A percentile compares a stretch with the other conserved stretches of the same genome.
phyloP scores from a whole-genome alignment of 1,140 invertebrate genomes.

The Drosophila tani region DNA sequence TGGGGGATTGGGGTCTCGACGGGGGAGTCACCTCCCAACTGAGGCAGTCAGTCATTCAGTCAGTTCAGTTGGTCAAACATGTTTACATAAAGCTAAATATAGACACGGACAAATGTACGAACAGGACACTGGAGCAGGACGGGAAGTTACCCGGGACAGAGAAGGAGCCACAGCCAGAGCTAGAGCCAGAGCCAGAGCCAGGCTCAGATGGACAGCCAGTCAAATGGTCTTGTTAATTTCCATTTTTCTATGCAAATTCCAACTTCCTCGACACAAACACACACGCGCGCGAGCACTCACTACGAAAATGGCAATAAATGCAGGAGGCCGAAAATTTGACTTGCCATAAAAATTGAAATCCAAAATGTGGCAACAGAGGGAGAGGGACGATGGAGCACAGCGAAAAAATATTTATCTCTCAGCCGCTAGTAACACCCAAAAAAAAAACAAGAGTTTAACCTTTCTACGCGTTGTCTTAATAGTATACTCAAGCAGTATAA shows the following conservation, averaged over 20 bases:
- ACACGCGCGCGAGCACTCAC: slow-evolving; percentile 5
- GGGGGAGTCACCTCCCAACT: slow-evolving; percentile 52
- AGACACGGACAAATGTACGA: slow-evolving; percentile 68
- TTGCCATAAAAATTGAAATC: slow-evolving; percentile 83
- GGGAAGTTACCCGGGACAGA: neutral
- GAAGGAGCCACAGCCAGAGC: slow-evolving; percentile 5
- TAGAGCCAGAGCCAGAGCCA: slow-evolving; percentile 1
- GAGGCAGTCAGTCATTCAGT: slow-evolving; percentile 80
- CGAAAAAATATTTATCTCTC: neutral
- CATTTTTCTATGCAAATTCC: slow-evolving; percentile 84
- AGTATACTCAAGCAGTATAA: no score
- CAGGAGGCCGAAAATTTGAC: slow-evolving; percentile 69
- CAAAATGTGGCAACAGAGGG: slow-evolving; percentile 49
- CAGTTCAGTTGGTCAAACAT: slow-evolving; percentile 82
- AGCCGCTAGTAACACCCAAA: no score
- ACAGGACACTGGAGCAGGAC: slow-evolving; percentile 55
- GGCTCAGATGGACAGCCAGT: slow-evolving; percentile 68
- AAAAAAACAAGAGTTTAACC: no score
- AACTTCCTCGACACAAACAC: slow-evolving; percentile 76
- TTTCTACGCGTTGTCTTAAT: no score
- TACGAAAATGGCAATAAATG: slow-evolving; percentile 69
- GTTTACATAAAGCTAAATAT: slow-evolving; percentile 74
- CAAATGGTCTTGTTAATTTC: slow-evolving; percentile 84
- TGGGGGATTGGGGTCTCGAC: neutral
- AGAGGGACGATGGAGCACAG: slow-evolving; percentile 1